Evolutionary conservation across 2,888 invertebrate genomes (phyloP), one percentile per base, ranked within the genome.

Genomic region (Prosapia bicincta): DNA sequence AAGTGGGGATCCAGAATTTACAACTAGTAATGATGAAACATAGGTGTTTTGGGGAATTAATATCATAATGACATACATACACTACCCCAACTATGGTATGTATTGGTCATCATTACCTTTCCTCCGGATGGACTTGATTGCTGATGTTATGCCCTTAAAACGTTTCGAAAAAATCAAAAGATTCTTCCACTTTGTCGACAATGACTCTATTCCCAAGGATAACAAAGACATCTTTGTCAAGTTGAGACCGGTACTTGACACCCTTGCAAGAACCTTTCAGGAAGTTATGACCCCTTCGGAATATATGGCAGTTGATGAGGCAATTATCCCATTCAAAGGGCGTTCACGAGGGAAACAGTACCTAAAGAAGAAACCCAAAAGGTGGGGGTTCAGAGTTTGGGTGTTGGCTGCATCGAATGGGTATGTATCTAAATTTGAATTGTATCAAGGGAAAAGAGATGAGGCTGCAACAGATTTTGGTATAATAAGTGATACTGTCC

Each of bases 241-340:
- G 69, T 38, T 78, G 5, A 25, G 67, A 25, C 78, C 76, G 5
- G 65, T 76, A 9, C 20, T 79, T 10, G 75, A 76, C 38, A 38
- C 15, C 54, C 30, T 69, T 79, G 3, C 38, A 75, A 68, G 67
- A 74, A 67, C 38, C 2, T 77, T 78, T 76, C 43, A 54, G 6
- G 38, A 69, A 66, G 77, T 69, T 74, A 73, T 71, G 3, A 77
- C 78, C 30, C 76, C 73, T 26, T 65, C 78, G 10, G 78, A 79
- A 76, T 28, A n/a, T n/a, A n/a, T n/a, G n/a, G n/a, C n/a, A n/a
- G n/a, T n/a, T n/a, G n/a, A n/a, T n/a, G n/a, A n/a, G 9, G 28
- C 28, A 28, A 74, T 79, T 7, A 79, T 80, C 10, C 78, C 78
- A 13, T 79, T 80, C 78, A 80, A 79, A 76, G 80, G 76, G 20